phyloP scores from a whole-genome alignment of 2,113 vertebrate genomes.

The Porphyrio hochstetteri region DNA sequence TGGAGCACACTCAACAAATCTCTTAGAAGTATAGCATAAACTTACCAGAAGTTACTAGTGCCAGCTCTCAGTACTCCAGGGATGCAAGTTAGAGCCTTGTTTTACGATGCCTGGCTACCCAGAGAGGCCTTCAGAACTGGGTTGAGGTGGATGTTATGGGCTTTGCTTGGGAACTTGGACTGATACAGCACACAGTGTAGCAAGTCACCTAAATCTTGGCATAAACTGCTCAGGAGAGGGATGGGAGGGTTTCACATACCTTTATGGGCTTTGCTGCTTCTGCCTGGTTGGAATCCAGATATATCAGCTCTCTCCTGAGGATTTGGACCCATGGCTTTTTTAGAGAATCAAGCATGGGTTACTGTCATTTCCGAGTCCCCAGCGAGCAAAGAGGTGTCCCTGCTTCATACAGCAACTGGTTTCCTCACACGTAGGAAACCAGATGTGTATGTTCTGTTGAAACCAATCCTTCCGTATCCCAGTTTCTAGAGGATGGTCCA shows the following conservation, averaged over 20 bases:
- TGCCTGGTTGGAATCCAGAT: background rate
- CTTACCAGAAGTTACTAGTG: background rate
- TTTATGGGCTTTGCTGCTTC: background rate
- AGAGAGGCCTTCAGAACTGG: background rate
- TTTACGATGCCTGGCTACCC: background rate
- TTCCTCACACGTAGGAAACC: background rate
- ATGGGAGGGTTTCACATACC: background rate
- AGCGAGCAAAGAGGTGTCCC: background rate
- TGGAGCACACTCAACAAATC: no score
- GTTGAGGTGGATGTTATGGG: fast-evolving
- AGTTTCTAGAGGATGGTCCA: background rate
- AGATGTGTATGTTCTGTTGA: background rate
- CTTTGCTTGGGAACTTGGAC: background rate
- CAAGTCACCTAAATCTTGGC: background rate
- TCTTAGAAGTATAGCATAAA: background rate
- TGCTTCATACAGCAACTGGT: background rate
- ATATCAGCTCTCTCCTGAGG: background rate
- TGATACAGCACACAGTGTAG: no score
- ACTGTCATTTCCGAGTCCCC: background rate
- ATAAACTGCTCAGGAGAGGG: background rate
- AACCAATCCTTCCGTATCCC: background rate
- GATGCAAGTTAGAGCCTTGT: background rate
- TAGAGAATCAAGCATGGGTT: background rate
- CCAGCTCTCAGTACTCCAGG: background rate
- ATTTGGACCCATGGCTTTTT: background rate